Base-by-base conservation (phyloP, 2,113 vertebrate species). In the Gadus macrocephalus region DNA sequence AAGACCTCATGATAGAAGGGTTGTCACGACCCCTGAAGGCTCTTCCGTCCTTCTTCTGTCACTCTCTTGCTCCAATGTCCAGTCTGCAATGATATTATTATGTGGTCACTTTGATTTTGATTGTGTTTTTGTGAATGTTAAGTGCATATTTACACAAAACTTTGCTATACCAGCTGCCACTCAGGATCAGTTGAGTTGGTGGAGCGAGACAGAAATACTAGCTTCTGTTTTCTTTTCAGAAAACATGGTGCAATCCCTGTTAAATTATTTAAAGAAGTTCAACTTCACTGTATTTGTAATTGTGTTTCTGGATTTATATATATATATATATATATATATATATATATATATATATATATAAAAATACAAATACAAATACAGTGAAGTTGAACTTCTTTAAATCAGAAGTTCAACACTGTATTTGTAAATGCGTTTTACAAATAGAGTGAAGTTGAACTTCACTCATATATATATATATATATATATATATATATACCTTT, bases 1-100 rank as follows among this genome's bases (percentile, higher is more conserved):
- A 55, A 65, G 81, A 79, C 77, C 74, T 78, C 53, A 27, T 49
- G 55, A 72, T 38, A 17, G 72, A 66, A 59, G 75, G 49, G 53
- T n/a, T 83, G 28, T 63, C 70, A 56, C 71, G 78, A 73, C 79
- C 78, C 83, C 68, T 22, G 59, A 60, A 74, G 79, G 74, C 28
- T 66, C 16, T 49, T 15, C 2, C 25, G 6, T 16, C 55, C 35
- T 16, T 19, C 74, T 86, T 68, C 72, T 76, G 79, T 83, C 83
- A 66, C 63, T 63, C 60, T 71, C 42, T 70, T 31, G 66, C 73
- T 75, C 61, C 67, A 9, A 53, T 42, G 53, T 82, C 38, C 5
- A 38, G 81, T 35, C 27, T 64, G 20, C 63, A 31, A 70, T 71
- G 25, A 64, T 60, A 66, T 71, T 75, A 61, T 60, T 20, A 68